Base-by-base conservation (phyloP, 2,888 invertebrate species). In the Heteromyza rotundicornis region DNA sequence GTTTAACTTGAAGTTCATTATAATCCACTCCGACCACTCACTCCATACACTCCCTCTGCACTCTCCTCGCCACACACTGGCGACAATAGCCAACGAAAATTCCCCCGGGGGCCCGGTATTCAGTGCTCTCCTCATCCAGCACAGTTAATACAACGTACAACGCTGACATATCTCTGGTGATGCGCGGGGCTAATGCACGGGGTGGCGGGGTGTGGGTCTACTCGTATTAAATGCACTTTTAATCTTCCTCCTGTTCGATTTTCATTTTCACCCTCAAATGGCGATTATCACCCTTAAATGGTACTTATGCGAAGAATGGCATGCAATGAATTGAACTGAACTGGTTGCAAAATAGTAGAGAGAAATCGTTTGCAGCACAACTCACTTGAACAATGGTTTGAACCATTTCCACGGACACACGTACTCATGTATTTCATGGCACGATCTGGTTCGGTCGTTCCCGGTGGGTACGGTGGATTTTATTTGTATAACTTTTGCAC, bases 221-320 rank as follows among this genome's bases (percentile, higher is more conserved):
- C 5, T 5, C 57, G 64, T 77, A 77, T 79, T 78, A 79, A 81
- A 81, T 80, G 80, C 78, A 79, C 78, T 80, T 78, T 79, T 79
- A 82, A 81, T 81, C 80, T 74, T 71, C 70, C 60, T 64, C 53
- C 53, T 17, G 59, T 32, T 56, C 75, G 75, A 79, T 80, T 78
- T 77, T 76, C 75, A 79, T 80, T 81, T 80, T 76, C 78, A 78
- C 80, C 80, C 80, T 80, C 75, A 72, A 75, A 78, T 72, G 72
- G 72, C 79, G 78, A 81, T 81, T 81, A 80, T 80, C 80, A 80
- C 81, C 81, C 81, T 81, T 79, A 81, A 80, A 80, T 79, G 81
- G 80, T 79, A 78, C 79, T 80, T 80, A 75, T 70, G 75, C 75
- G 74, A 71, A 72, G 75, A 74, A 76, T 71, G 70, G 63, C 68